These are phyloP conservation scores for Hypomecis atomaria DNA, from an alignment of 2,888 invertebrate genomes.

Conservation along the genomic window DNA sequence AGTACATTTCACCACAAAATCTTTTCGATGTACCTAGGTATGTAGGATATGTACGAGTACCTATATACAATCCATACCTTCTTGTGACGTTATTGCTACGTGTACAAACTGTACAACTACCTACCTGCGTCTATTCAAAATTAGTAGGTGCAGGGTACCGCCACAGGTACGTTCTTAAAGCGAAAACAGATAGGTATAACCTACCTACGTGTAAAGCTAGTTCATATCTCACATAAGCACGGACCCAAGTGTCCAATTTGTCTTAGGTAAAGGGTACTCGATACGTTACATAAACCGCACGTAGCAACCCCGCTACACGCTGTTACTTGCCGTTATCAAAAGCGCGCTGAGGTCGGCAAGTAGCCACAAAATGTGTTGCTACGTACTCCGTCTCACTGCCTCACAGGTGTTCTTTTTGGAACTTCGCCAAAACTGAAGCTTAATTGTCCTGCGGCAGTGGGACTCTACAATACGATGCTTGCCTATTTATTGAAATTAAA, in stretches of 20 bases:
- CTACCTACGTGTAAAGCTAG: not conserved
- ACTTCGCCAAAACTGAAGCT: constrained; percentile 32
- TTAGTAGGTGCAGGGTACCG: no score
- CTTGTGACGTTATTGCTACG: no score
- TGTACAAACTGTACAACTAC: no score
- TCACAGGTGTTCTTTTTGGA: constrained; percentile 45
- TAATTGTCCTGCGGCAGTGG: constrained; percentile 39
- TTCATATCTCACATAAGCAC: constrained; percentile 24
- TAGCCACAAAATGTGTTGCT: constrained; percentile 41
- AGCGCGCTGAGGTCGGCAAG: constrained; percentile 32
- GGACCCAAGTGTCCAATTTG: constrained; percentile 29
- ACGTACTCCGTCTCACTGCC: constrained; percentile 17
- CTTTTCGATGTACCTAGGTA: no score
- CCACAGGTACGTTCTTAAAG: not conserved
- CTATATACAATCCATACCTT: no score
- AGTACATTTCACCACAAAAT: no score
- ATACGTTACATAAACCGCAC: constrained; percentile 28
- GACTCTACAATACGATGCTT: constrained; percentile 35
- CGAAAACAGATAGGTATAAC: constrained; percentile 17
- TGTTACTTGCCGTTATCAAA: constrained; percentile 34
- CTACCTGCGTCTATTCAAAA: no score
- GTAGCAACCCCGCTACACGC: constrained; percentile 23
- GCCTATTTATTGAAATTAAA: constrained; percentile 29
- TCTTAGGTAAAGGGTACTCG: constrained; percentile 29
- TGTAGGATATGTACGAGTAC: no score